Percentiles rank a stretch among this genome's conserved stretches.
Conservation (phyloP, 1,140 invertebrate genomes). For the Megalopta genalis region DNA sequence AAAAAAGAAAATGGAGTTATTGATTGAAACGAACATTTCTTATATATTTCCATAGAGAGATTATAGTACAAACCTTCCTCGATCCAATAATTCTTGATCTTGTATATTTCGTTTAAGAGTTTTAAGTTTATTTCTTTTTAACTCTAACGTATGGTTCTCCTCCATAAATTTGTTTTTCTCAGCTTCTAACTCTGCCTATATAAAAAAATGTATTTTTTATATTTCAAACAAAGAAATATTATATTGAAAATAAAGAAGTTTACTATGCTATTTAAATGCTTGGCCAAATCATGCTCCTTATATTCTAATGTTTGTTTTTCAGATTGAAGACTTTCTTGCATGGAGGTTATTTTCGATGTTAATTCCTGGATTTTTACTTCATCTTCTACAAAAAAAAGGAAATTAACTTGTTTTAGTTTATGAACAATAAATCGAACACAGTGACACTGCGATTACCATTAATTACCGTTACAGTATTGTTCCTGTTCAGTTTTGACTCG, state of each 20-base stretch:
- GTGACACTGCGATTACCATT: not conserved
- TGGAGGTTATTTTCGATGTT: slow-evolving; percentile 12
- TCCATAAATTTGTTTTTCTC: slow-evolving; percentile 46
- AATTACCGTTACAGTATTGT: slow-evolving; percentile 33
- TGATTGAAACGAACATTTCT: not conserved
- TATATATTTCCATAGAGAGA: not conserved
- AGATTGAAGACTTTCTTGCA: not conserved
- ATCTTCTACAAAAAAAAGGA: slow-evolving; percentile 33
- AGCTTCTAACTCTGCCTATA: slow-evolving; percentile 43
- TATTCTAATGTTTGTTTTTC: slow-evolving; percentile 29
- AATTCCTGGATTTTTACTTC: slow-evolving; percentile 36
- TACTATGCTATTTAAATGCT: slow-evolving; percentile 25
- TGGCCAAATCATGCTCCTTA: slow-evolving; percentile 28
- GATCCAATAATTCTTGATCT: slow-evolving; percentile 53
- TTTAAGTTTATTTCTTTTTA: slow-evolving; percentile 46
- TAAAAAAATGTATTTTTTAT: slow-evolving; percentile 3
- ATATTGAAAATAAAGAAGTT: not conserved
- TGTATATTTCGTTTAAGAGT: slow-evolving; percentile 41
- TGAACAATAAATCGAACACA: too few species aligned
- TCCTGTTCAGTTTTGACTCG: slow-evolving; percentile 9
- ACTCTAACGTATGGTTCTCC: slow-evolving; percentile 42
- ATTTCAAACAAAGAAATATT: not conserved
- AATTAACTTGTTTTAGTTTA: not conserved
- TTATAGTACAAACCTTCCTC: slow-evolving; percentile 55
- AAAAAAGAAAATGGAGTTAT: slow-evolving; percentile 17